Conservation (phyloP, 2,888 invertebrate species). For the Octonoba sinensis region DNA sequence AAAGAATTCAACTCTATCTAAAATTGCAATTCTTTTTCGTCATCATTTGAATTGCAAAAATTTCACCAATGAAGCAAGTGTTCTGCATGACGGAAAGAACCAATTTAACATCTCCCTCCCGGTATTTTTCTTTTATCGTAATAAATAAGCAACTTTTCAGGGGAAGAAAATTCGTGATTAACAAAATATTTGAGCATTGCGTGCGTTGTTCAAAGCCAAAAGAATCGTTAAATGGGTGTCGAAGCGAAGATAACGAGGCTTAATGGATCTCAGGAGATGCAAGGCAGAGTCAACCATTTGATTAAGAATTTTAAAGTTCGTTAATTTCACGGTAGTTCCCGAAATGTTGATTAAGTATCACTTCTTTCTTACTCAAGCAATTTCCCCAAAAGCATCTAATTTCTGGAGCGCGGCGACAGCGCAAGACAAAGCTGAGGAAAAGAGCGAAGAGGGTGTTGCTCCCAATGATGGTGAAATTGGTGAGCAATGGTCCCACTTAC, state of each 20-base stretch:
- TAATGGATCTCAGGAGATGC: slow-evolving; percentile 33
- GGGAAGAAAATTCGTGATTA: slow-evolving; percentile 41
- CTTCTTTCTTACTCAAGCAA: slow-evolving; percentile 8
- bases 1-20: too few relatives aligned
- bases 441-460: too few relatives aligned
- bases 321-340: slow-evolving; percentile 37
- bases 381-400: background rate
- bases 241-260: slow-evolving; percentile 44
- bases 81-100: too few relatives aligned
- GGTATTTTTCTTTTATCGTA: slow-evolving; percentile 9
- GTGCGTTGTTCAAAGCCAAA: slow-evolving; percentile 17
- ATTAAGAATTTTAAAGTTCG: slow-evolving; percentile 43
- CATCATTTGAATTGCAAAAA: slow-evolving; percentile 35
- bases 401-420: too few relatives aligned
- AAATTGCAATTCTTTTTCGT: too few relatives aligned
- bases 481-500: too few relatives aligned
- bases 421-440: too few relatives aligned
- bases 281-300: slow-evolving; percentile 20
- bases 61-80: slow-evolving; percentile 43
- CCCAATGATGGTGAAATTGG: too few relatives aligned
- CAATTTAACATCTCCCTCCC: background rate
- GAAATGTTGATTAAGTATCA: slow-evolving; percentile 40
- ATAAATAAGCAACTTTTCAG: slow-evolving; percentile 54
- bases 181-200: slow-evolving; percentile 49
- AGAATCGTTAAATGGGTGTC: slow-evolving; percentile 46